Evolutionary conservation across 2,113 vertebrate genomes (phyloP), one percentile per base, ranked within the genome.

Genomic region (Numida meleagris): DNA sequence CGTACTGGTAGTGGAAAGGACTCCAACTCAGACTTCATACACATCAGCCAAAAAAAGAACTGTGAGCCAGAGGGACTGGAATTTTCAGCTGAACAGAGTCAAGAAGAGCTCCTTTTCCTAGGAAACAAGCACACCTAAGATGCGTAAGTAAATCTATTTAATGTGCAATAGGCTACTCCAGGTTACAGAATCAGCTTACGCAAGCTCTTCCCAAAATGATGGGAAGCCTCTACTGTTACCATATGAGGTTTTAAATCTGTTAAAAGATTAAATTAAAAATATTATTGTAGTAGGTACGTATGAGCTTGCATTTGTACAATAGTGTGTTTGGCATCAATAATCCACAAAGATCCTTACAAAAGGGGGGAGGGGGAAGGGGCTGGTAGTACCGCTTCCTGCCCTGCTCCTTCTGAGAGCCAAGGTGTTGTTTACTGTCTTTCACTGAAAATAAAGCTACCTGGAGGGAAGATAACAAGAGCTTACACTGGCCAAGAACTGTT

Each of bases 91-190:
- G 25, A 95, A 72, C 4, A 10, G 16, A 87, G 33, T 48, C 45
- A 72, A 87, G 53, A 85, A 34, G 7, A 62, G 84, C 68, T 90
- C 38, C 16, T 59, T 82, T 91, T 82, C 63, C 82, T 79, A 82
- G 61, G 40, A 62, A 72, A 78, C 20, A 79, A 73, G 12, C 0
- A 2, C 34, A 23, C 20, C 81, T 62, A 76, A 82, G 55, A 65
- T 12, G 25, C 74, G 57, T 25, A 79, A 93, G 57, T 23, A 50
- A 33, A 67, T 50, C 51, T 75, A n/a, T 75, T 90, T 45, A 10
- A 67, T 50, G 83, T 81, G 90, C 57, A 84, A 18, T 48, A 71
- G 33, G 57, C 61, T 81, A 45, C 77, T 53, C 53, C 68, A 2
- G 36, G 50, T 67, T 78, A 71, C 36, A 78, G 57, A 90, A 77